These are phyloP conservation scores for Zophobas atratus DNA, from an alignment of 1,140 invertebrate species.

Conservation along the genomic window DNA sequence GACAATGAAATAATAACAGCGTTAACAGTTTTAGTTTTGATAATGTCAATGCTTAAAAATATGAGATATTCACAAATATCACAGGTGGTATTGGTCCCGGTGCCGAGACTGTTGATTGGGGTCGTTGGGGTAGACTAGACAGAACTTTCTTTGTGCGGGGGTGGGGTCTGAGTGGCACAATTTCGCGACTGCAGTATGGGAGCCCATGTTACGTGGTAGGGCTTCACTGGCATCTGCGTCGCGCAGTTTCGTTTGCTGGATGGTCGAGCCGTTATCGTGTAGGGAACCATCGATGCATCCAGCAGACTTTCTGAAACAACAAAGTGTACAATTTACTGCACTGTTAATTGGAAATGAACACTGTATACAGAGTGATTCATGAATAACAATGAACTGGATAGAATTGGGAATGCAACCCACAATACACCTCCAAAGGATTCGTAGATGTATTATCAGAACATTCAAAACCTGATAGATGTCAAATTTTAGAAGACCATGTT, in stretches of 20 bases:
- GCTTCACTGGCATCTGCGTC: conserved; percentile 67
- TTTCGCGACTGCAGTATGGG: conserved; percentile 66
- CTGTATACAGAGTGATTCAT: too few relatives aligned
- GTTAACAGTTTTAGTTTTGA: conserved; percentile 61
- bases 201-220: conserved; percentile 68
- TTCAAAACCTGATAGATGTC: too few relatives aligned
- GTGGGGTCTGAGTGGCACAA: conserved; percentile 66
- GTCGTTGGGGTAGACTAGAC: conserved; percentile 61
- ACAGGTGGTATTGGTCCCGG: conserved; percentile 69
- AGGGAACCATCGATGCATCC: conserved; percentile 63
- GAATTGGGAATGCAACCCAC: too few relatives aligned
- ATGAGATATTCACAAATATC: conserved; percentile 69
- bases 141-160: conserved; percentile 67
- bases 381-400: too few relatives aligned
- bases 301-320: conserved; percentile 64
- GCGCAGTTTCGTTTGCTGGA: conserved; percentile 66
- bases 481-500: too few relatives aligned
- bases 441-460: too few relatives aligned
- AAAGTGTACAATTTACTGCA: conserved; percentile 5
- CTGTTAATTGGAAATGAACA: background rate
- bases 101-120: conserved; percentile 67
- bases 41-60: conserved; percentile 65
- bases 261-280: conserved; percentile 65
- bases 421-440: too few relatives aligned
- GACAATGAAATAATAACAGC: conserved; percentile 66